Base-by-base conservation (phyloP, 2,113 vertebrate species). In the Pitta sordida region DNA sequence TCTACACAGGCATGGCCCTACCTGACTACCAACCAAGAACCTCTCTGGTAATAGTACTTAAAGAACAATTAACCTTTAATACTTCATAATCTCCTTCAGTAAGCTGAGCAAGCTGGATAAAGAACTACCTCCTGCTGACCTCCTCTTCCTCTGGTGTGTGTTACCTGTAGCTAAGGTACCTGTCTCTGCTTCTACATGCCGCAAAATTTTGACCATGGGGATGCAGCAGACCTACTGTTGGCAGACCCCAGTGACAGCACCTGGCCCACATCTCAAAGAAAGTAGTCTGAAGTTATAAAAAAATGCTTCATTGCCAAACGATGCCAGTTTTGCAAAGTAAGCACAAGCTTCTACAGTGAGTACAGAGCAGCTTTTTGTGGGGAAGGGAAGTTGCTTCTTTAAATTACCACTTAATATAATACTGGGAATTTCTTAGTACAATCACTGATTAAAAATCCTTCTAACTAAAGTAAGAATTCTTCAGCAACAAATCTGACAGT, bases 191-290 rank as follows among this genome's bases (percentile, higher is more conserved):
- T 39, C 51, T 68, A 71, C 46, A 20, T 3, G 37, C 20, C 3
- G 10, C 43, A 27, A 4, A 64, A 84, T 63, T 81, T 65, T 55
- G 83, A 0, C 15, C 0, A 0, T 0, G 3, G 34, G 27, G 37
- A 76, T 37, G 27, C 36, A 51, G 44, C 46, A 62, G 37, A 74
- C 23, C 32, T 32, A 69, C 65, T 88, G 44, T 30, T 21, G 17
- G 53, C 51, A 87, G 44, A 73, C 23, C 22, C 34, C 39, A 32
- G 5, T 13, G 41, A 59, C n/a, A 63, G 65, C 23, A 24, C 43
- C n/a, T 37, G 15, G 15, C 32, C 36, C 55, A 30, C 21, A 36
- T 21, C 51, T 30, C n/a, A 86, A 19, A 87, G 39, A 78, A 86
- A 49, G 4, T 27, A 34, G 8, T 7, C 34, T 67, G 3, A 3